Base-by-base conservation (phyloP, 2,888 invertebrate genomes). In the Phaonia tiefii region DNA sequence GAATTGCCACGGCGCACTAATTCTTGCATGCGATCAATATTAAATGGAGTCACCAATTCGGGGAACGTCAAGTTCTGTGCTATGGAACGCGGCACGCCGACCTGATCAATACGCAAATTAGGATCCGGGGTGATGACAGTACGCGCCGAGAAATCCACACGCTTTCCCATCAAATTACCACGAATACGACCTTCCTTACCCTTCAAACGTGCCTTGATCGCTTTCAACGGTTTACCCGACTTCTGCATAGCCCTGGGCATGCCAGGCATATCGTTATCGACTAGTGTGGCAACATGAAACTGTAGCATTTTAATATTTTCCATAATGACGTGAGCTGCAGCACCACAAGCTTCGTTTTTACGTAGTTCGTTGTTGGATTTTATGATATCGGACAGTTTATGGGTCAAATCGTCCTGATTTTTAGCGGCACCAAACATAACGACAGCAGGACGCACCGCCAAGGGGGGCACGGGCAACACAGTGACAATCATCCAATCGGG, bases 401-500 rank as follows among this genome's bases (percentile, higher is more conserved):
- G 99, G 0, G 99, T 99, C 87, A 99, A 94, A 93, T 99, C 99
- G 89, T 99, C 99, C 92, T 98, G 95, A 93, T 99, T 99, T 89
- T 97, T 96, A 0, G 99, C 99, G 0, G 99, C 97, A n/a, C 99
- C 99, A 75, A 91, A 91, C 97, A 99, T 99, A 8, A 99, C 98
- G 4, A 99, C 99, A 70, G 99, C 99, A 0, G 99, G 99, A 83
- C 99, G 93, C 0, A 99, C 99, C 1, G 97, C 94, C 25, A 99
- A 91, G 2, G 99, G 99, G 0, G 99, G 99, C 0, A 99, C 99
- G 0, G 99, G 99, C 79, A 99, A 91, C 11, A 98, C 98, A 1
- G 99, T 99, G 5, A 98, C 94, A 84, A 99, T 96, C 99, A 99
- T 99, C 99, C 99, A 99, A 92, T 99, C 99, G 5, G 99, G 99